Evolutionary conservation across 1,140 invertebrate genomes (phyloP).

Genomic region (Calliopsis andreniformis): DNA sequence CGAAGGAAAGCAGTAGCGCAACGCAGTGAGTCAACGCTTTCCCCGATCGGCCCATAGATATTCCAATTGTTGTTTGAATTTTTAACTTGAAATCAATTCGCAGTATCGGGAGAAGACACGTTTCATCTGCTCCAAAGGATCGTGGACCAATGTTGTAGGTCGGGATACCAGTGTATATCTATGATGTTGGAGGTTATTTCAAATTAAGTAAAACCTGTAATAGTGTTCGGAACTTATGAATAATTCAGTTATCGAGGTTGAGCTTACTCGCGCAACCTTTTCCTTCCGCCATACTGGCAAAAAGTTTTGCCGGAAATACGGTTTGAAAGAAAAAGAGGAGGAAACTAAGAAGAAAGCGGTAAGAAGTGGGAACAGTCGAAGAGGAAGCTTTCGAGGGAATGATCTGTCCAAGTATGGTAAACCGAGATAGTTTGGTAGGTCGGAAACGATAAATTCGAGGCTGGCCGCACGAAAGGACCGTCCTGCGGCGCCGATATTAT

Average conservation of each 20-base stretch:
- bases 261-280: background rate
- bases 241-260: constrained; percentile 41
- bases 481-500: constrained; percentile 67
- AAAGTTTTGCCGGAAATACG: constrained; percentile 20
- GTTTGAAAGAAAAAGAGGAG: background rate
- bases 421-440: constrained; percentile 3
- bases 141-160: background rate
- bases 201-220: constrained; percentile 41
- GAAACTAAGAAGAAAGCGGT: background rate
- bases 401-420: constrained; percentile 19
- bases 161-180: background rate
- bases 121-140: too few species aligned
- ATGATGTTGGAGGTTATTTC: constrained; percentile 20
- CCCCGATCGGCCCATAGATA: background rate
- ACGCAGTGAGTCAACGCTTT: too few species aligned
- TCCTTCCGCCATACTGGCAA: background rate
- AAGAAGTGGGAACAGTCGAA: background rate
- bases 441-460: constrained; percentile 65
- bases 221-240: constrained; percentile 23
- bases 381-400: constrained; percentile 28
- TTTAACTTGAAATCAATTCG: too few species aligned
- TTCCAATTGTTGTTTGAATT: too few species aligned
- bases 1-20: too few species aligned
- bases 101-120: background rate
- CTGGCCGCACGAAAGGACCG: constrained; percentile 65